phyloP scores from a whole-genome alignment of 2,888 invertebrate genomes.

The Drosophila quinaria region DNA sequence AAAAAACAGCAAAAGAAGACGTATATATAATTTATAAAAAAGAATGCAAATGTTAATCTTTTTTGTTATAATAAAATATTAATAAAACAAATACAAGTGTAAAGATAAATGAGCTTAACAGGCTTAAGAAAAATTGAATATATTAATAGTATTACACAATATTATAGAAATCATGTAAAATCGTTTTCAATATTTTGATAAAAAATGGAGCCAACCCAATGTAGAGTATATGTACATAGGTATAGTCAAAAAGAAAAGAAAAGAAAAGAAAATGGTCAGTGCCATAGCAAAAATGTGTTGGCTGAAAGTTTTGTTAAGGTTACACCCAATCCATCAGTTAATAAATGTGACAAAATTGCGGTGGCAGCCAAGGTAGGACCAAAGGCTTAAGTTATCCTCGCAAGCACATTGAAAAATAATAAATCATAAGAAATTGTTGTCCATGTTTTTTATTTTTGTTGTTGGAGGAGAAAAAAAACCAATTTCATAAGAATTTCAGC shows the following conservation, averaged over 20 bases:
- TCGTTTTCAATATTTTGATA: too few relatives aligned
- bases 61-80: too few relatives aligned
- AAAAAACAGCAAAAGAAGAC: too few relatives aligned
- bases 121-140: too few relatives aligned
- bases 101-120: too few relatives aligned
- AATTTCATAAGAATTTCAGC: slow-evolving; percentile 54
- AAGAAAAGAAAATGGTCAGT: slow-evolving; percentile 4
- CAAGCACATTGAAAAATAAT: slow-evolving; percentile 75
- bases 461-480: slow-evolving; percentile 58
- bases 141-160: too few relatives aligned
- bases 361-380: slow-evolving; percentile 21
- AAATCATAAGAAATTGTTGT: slow-evolving; percentile 61
- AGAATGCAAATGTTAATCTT: too few relatives aligned
- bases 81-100: too few relatives aligned
- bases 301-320: slow-evolving; percentile 42
- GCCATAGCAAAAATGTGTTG: slow-evolving; percentile 20
- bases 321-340: slow-evolving; percentile 74
- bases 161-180: too few relatives aligned
- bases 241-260: not conserved
- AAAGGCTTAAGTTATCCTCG: slow-evolving; percentile 49
- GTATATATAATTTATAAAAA: too few relatives aligned
- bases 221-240: too few relatives aligned
- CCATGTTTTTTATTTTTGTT: slow-evolving; percentile 26
- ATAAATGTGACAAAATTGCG: slow-evolving; percentile 72
- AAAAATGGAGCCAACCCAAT: too few relatives aligned